A percentile compares a stretch with the other conserved stretches of the same genome.
Conservation (phyloP, 2,888 invertebrate genomes). For the Epinotia ramella region DNA sequence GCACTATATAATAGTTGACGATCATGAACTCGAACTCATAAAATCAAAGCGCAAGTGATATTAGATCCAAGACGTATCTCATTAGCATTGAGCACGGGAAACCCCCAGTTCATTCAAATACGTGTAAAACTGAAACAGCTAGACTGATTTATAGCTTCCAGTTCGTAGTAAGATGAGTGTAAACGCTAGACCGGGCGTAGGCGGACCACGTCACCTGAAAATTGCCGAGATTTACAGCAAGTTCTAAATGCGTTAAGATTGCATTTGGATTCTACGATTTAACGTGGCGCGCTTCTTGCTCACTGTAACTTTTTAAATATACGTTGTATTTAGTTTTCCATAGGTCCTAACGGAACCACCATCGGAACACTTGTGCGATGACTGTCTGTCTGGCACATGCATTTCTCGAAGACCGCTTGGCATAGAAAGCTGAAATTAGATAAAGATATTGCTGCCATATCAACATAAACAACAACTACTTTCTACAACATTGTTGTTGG, state of each 20-base stretch:
- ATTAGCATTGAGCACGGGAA: neutral
- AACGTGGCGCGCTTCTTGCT: neutral
- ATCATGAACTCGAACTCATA: neutral
- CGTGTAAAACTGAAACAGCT: neutral
- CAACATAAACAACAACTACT: too few species aligned
- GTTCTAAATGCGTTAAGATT: neutral
- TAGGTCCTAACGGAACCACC: too few species aligned
- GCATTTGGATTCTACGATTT: neutral
- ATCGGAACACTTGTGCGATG: too few species aligned
- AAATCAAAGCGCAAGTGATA: neutral
- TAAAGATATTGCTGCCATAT: too few species aligned
- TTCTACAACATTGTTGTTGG: too few species aligned
- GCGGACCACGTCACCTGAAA: neutral
- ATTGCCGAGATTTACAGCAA: neutral
- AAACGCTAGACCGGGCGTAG: neutral
- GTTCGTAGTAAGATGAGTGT: conserved; percentile 22
- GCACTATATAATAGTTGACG: too few species aligned
- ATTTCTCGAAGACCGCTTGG: too few species aligned
- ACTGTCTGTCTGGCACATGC: too few species aligned
- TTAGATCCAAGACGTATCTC: neutral
- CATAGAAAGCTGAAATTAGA: too few species aligned
- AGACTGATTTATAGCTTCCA: conserved; percentile 21
- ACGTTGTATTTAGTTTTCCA: neutral
- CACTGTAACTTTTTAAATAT: neutral
- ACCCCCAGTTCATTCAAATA: conserved; percentile 8